Evolutionary conservation across 2,888 invertebrate species (phyloP).

Genomic region (Agrochola macilenta): DNA sequence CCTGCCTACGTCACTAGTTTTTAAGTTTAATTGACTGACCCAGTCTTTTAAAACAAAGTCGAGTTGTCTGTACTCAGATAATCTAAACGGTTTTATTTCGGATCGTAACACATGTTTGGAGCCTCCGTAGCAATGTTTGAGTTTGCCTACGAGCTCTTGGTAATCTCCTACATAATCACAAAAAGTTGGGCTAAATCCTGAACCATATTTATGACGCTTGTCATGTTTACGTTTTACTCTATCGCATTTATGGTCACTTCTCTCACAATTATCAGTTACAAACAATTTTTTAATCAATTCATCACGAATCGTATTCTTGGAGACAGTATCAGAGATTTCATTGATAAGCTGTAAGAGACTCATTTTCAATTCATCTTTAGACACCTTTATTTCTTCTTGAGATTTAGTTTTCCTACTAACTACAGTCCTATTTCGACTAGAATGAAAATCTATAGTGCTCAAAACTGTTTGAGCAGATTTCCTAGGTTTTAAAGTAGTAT

Average conservation of each 20-base stretch:
- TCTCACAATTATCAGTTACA: conserved; percentile 37
- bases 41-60: conserved; percentile 72
- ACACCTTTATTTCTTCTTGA: conserved; percentile 70
- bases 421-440: conserved; percentile 15
- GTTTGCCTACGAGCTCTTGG: conserved; percentile 42
- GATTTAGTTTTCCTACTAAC: conserved; percentile 72
- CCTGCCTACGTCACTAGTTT: conserved; percentile 60
- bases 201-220: conserved; percentile 25
- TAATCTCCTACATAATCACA: conserved; percentile 30
- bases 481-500: conserved; percentile 46
- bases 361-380: conserved; percentile 63
- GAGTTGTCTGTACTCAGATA: conserved; percentile 52
- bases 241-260: conserved; percentile 6
- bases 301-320: conserved; percentile 58
- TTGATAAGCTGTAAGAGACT: conserved; percentile 68
- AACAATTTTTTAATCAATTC: conserved; percentile 58
- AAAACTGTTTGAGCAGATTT: conserved; percentile 73
- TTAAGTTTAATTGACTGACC: conserved; percentile 70
- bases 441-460: conserved; percentile 67
- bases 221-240: background rate
- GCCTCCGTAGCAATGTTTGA: conserved; percentile 38
- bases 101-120: conserved; percentile 50
- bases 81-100: conserved; percentile 48
- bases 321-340: conserved; percentile 61
- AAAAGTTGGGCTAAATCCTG: conserved; percentile 5